Conservation (phyloP, 1,140 invertebrate genomes). For the Drosophila seguyi region DNA sequence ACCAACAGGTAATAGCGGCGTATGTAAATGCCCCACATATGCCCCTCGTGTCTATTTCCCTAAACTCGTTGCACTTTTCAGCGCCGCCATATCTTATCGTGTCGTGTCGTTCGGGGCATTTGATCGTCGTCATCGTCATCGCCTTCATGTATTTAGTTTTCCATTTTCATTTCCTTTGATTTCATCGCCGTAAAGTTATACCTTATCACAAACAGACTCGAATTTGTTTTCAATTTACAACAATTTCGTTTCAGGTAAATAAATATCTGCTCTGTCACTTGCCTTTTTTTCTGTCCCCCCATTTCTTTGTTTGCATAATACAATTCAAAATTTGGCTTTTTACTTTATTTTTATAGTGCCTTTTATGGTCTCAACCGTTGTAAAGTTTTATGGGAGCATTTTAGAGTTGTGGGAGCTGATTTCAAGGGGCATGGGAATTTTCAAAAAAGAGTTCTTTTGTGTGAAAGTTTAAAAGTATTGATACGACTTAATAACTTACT, state of each 20-base stretch:
- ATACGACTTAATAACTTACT: not conserved
- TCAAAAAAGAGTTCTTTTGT: not conserved
- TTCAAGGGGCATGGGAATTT: slow-evolving; percentile 27
- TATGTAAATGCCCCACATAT: slow-evolving; percentile 63
- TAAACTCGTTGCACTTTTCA: slow-evolving; percentile 60
- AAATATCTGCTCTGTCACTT: slow-evolving; percentile 63
- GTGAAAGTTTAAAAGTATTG: not conserved
- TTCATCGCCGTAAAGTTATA: slow-evolving; percentile 46
- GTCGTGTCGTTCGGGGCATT: slow-evolving; percentile 49
- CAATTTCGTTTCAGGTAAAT: slow-evolving; percentile 78
- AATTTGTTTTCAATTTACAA: slow-evolving; percentile 84
- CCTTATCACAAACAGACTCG: slow-evolving; percentile 65
- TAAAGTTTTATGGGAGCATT: slow-evolving; percentile 46
- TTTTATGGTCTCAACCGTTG: slow-evolving; percentile 41
- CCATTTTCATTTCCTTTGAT: slow-evolving; percentile 72
- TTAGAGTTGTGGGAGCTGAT: slow-evolving; percentile 39
- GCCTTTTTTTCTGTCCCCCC: slow-evolving; percentile 26
- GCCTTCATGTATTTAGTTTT: slow-evolving; percentile 63
- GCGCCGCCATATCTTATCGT: slow-evolving; percentile 65
- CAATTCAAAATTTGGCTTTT: slow-evolving; percentile 24
- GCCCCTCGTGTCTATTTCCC: slow-evolving; percentile 49
- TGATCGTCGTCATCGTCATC: slow-evolving; percentile 48
- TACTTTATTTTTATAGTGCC: slow-evolving; percentile 29
- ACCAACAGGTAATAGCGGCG: slow-evolving; percentile 24
- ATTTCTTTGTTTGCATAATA: slow-evolving; percentile 39